These are phyloP conservation scores for Xerus inauris DNA, from an alignment of 2,113 vertebrate genomes.

Conservation along the genomic window DNA sequence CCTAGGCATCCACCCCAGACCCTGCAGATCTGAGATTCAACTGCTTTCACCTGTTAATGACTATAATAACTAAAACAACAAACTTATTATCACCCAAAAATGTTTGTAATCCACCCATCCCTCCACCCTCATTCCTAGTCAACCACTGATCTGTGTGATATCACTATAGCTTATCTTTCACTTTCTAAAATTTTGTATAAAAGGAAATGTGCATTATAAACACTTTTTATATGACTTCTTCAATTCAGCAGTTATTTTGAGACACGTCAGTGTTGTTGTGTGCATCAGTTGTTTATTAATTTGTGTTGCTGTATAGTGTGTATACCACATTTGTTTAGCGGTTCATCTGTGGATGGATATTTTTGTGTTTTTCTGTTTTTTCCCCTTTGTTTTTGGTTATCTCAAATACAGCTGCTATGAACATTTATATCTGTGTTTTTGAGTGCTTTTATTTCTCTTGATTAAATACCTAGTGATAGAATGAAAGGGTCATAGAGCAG, in stretches of 20 bases:
- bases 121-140: not conserved
- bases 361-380: not conserved
- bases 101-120: not conserved
- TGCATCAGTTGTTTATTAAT: not conserved
- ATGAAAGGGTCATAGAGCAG: not conserved
- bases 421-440: not conserved
- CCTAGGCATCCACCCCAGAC: not conserved
- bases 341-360: not conserved
- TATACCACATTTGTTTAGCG: not conserved
- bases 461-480: not conserved
- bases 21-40: not conserved
- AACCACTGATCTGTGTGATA: not conserved
- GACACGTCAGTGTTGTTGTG: not conserved
- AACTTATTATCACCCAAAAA: not conserved
- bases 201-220: not conserved
- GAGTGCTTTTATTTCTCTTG: conserved; percentile 20
- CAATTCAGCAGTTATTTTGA: conserved; percentile 14
- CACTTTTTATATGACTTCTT: conserved; percentile 16
- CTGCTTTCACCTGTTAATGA: not conserved
- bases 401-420: conserved; percentile 12
- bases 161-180: not conserved
- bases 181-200: conserved; percentile 23
- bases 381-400: not conserved
- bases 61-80: not conserved
- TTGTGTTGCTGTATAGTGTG: conserved; percentile 7